Evolutionary conservation across 1,140 invertebrate genomes (phyloP).

Genomic region (Drosophila subobscura): DNA sequence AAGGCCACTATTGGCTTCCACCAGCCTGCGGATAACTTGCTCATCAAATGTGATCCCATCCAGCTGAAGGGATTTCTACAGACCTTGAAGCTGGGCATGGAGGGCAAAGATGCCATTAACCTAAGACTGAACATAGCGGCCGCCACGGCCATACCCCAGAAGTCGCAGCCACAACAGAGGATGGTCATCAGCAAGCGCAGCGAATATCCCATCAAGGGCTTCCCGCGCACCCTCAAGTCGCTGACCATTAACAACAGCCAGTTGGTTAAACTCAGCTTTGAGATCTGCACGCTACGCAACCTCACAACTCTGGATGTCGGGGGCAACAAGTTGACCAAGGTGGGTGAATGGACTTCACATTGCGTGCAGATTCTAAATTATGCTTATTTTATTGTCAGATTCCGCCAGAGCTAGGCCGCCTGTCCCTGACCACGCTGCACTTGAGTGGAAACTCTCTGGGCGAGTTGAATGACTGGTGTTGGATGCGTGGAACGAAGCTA

Average conservation of each 20-base stretch:
- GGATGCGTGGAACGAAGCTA: constrained; percentile 86
- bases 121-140: constrained; percentile 85
- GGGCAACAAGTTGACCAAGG: constrained; percentile 89
- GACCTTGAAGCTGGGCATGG: constrained; percentile 86
- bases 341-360: not conserved
- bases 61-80: constrained; percentile 89
- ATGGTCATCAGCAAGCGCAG: constrained; percentile 86
- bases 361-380: not conserved
- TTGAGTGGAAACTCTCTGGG: constrained; percentile 89
- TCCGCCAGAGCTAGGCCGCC: constrained; percentile 89
- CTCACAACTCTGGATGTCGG: constrained; percentile 90
- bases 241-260: constrained; percentile 85
- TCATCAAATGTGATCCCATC: constrained; percentile 87
- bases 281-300: constrained; percentile 87
- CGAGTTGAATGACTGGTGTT: constrained; percentile 86
- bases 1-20: constrained; percentile 90
- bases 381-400: constrained; percentile 76
- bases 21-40: constrained; percentile 88
- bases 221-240: constrained; percentile 85
- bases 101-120: constrained; percentile 85
- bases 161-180: constrained; percentile 84
- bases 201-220: constrained; percentile 88
- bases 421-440: constrained; percentile 88
- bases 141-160: constrained; percentile 84
- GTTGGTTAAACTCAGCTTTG: constrained; percentile 87